Percentiles rank a stretch among this genome's conserved stretches.
Conservation (phyloP, 2,113 vertebrate genomes). For the Furnarius figulus region DNA sequence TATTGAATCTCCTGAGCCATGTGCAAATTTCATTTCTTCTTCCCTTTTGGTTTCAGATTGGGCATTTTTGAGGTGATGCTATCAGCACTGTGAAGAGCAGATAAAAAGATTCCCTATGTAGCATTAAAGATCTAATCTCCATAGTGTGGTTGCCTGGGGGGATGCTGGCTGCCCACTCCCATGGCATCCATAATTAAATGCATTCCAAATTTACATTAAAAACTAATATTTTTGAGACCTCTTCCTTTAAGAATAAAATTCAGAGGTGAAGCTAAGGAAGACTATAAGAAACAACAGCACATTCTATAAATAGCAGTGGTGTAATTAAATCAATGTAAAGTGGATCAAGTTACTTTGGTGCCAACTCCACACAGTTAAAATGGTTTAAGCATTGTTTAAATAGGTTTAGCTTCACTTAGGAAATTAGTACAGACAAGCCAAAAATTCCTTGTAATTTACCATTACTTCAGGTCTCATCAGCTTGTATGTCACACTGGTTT, state of each 20-base stretch:
- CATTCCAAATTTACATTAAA: background rate
- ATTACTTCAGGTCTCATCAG: background rate
- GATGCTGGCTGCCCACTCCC: constrained; percentile 11
- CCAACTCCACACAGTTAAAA: constrained; percentile 44
- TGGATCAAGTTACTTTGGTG: constrained; percentile 28
- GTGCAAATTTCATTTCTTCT: constrained; percentile 54
- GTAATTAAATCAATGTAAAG: constrained; percentile 54
- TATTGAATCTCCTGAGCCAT: constrained; percentile 41
- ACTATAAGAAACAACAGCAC: background rate
- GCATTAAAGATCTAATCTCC: constrained; percentile 15
- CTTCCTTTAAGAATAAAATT: background rate
- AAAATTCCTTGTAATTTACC: constrained; percentile 24
- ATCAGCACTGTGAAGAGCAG: background rate
- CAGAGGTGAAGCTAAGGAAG: background rate
- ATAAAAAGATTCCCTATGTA: background rate
- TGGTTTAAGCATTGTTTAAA: constrained; percentile 38
- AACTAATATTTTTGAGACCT: background rate
- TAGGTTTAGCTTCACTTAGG: constrained; percentile 53
- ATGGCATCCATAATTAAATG: constrained; percentile 24
- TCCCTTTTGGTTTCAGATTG: constrained; percentile 1
- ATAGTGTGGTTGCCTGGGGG: background rate
- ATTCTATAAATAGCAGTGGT: background rate
- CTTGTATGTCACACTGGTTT: background rate
- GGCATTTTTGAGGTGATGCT: constrained; percentile 44
- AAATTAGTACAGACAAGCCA: constrained; percentile 55